Base-by-base conservation (phyloP, 2,888 invertebrate species). In the Drosophila subsilvestris region DNA sequence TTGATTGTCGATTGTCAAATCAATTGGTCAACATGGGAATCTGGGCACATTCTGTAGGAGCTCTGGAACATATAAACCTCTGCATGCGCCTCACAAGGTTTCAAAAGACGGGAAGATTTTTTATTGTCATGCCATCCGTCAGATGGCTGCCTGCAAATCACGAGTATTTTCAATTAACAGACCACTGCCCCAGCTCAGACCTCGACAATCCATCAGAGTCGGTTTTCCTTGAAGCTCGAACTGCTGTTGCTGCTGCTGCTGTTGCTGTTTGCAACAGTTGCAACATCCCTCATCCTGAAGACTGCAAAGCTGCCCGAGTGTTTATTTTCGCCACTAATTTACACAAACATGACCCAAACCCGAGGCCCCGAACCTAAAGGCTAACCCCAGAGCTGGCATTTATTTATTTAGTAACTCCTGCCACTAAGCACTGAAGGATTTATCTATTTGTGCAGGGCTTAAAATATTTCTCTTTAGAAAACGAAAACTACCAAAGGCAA, bases 91-190 rank as follows among this genome's bases (percentile, higher is more conserved):
- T 44, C 48, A 45, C 32, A 6, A 17, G 32, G 51, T 25, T 54
- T 56, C 51, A 29, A 44, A 32, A 42, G n/a, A 7, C 4, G 14
- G 32, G 3, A 4, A 18, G 43, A 61, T 17, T 22, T 25, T 37
- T 48, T 9, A 22, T 12, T 37, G 12, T 12, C 25, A 43, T 12
- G 25, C 17, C 12, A 20, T 2, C 18, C 27, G 12, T 8, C 22
- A 42, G 57, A 32, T 47, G 25, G 58, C 63, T 61, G 59, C 66
- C 63, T 61, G 59, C 66, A 82, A 77, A 69, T 82, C 79, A 69
- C 65, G 63, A 74, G 73, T 56, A 76, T 74, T 79, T 82, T 73
- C 85, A 86, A 81, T 82, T 78, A 80, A 78, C 78, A 63, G n/a
- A 54, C 22, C 56, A 42, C 43, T 45, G 32, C 17, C 27, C 44